Evolutionary conservation across 2,888 invertebrate genomes (phyloP), one percentile per base, ranked within the genome.

Genomic region (Didymodactylos carnosus): DNA sequence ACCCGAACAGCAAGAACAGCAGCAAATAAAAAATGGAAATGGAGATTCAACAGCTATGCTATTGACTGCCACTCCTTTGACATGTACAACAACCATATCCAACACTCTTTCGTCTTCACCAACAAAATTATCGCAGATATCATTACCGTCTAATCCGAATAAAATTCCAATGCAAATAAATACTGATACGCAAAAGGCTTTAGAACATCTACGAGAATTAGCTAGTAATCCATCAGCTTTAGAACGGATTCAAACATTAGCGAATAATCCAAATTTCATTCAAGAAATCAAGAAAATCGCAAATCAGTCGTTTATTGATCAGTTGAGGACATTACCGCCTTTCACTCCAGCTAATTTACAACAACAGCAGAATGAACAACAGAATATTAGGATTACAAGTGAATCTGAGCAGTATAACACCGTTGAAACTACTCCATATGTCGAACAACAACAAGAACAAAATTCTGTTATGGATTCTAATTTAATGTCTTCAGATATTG

Each of bases 101-200:
- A n/a, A 19, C 70, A 39, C 16, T 35, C 16, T 25, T 39, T 13
- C 13, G 25, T 39, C 35, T 39, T 35, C 27, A 39, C 39, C 14
- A 39, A 39, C 39, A 16, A 19, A 39, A 70, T 19, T 39, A 35
- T 25, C 13, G n/a, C 16, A 13, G 11, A 40, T n/a, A 69, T 16
- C 14, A 69, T 16, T 35, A n/a, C 27, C 19, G 71, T 46, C 39
- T 19, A 39, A 25, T 29, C 39, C 29, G 27, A 72, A 53, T 3
- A 39, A 39, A 46, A 43, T n/a, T 29, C 49, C 39, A 3, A 49
- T 41, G 39, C 39, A 27, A 19, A 72, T 39, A 53, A 72, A 53
- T 62, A 39, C 73, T 19, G 62, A 40, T 69, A n/a, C 39, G 19
- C 79, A 79, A 73, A 78, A 79, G 71, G 78, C 39, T 35, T 76